Percentiles rank a stretch among this genome's conserved stretches.
Evolutionary conservation across 2,797 vertebrate genomes (phyloP).

Genomic region (Onychomys arenicola): DNA sequence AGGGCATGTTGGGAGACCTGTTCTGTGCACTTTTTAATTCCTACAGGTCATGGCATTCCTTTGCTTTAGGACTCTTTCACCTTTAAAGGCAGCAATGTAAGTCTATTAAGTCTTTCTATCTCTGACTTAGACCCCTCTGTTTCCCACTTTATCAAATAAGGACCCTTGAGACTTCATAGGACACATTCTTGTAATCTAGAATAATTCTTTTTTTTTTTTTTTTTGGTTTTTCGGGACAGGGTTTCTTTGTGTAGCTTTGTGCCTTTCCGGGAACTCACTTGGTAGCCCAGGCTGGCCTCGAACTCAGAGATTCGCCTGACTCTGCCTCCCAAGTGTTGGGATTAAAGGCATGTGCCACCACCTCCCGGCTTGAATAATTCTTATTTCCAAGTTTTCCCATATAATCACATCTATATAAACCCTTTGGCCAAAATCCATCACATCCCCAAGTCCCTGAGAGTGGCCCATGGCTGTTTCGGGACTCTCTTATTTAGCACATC

Average conservation of each 20-base stretch:
- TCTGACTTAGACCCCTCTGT: not conserved
- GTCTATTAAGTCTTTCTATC: not conserved
- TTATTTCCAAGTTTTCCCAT: not conserved
- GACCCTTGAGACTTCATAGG: accelerated
- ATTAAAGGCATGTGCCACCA: no score
- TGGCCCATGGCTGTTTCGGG: no score
- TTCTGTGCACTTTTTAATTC: not conserved
- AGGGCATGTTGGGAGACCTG: not conserved
- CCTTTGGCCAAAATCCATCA: not conserved
- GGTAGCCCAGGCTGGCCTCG: no score
- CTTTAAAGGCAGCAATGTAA: not conserved
- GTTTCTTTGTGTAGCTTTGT: no score
- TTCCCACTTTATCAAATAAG: not conserved
- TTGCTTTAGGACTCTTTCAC: not conserved
- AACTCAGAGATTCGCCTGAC: no score
- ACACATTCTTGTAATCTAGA: not conserved
- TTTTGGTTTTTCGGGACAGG: no score
- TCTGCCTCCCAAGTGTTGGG: no score
- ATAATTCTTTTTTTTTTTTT: not conserved
- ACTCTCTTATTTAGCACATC: not conserved
- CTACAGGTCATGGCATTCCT: not conserved
- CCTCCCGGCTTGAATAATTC: no score
- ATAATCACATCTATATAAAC: not conserved
- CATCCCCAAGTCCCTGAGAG: not conserved
- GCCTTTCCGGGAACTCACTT: no score